A percentile compares a stretch with the other conserved stretches of the same genome.
Evolutionary conservation across 2,113 vertebrate genomes (phyloP).

Genomic region (Butorides virescens): DNA sequence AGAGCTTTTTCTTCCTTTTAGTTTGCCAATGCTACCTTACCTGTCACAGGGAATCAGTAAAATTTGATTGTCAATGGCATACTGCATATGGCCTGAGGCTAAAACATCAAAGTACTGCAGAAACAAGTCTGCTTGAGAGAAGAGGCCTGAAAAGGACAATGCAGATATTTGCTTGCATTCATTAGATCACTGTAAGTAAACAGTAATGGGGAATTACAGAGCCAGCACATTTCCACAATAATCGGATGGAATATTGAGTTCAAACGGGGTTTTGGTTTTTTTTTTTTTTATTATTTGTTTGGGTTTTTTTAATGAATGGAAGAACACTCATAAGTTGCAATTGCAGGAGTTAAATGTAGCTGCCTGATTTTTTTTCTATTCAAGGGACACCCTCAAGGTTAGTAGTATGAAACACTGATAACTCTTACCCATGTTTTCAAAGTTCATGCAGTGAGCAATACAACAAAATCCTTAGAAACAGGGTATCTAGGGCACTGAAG

Average conservation of each 20-base stretch:
- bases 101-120: not conserved
- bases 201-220: not conserved
- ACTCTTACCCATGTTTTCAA: not conserved
- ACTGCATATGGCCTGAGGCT: not conserved
- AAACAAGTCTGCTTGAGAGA: not conserved
- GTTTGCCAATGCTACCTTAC: not conserved
- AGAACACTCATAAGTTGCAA: not conserved
- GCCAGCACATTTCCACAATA: not conserved
- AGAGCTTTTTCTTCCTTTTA: not conserved
- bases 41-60: not conserved
- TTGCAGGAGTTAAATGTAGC: not conserved
- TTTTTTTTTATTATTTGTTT: not conserved
- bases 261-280: not conserved
- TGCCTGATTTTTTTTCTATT: not conserved
- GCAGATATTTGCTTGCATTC: not conserved
- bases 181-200: not conserved
- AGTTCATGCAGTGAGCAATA: not conserved
- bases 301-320: not conserved
- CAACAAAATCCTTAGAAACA: not conserved
- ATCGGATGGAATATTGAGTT: not conserved
- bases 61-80: not conserved
- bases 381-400: not conserved
- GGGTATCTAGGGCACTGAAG: not conserved
- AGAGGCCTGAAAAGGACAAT: not conserved
- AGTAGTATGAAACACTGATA: not conserved